Base-by-base conservation (phyloP, 2,888 invertebrate genomes). In the Rhimphoctona megacephalus region DNA sequence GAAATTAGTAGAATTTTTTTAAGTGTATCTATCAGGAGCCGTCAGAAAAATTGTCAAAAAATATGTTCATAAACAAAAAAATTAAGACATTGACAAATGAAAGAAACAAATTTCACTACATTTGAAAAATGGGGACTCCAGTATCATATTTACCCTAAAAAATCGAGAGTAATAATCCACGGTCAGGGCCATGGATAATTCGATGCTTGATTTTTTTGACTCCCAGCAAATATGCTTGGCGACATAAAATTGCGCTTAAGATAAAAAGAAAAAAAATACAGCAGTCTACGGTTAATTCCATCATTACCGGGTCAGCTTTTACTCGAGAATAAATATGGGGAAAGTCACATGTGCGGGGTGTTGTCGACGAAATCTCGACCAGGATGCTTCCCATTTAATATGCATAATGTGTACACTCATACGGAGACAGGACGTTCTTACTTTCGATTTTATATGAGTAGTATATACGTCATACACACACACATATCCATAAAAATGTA, bases 221-320 rank as follows among this genome's bases (percentile, higher is more conserved):
- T 1, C 30, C 1, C 61, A 61, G 30, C 61, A 61, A 61, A 30
- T 61, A 30, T 17, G 61, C 61, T 25, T 61, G 61, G 7, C 30
- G 30, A 17, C 17, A 30, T 30, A 61, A 61, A 61, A 30, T 17
- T 30, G 61, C 30, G 11, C 61, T 61, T 30, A 1, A 30, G 30
- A 30, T 30, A 25, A 61, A 7, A 61, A 30, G 30, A 61, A 14
- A 61, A 61, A 30, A 61, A 61, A 17, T 17, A 61, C 17, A 6
- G 30, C 61, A 61, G 61, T 25, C 30, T 7, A 30, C 61, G 61
- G 61, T 61, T 61, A 61, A 61, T 61, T 30, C 61, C 61, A 30
- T 85, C 82, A 83, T 79, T 83, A 83, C 79, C 73, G 79, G 82
- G 52, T 66, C 79, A 54, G 64, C 61, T 74, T 83, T 79, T 79